These are phyloP conservation scores for Botia almorhae DNA, from an alignment of 2,797 vertebrate genomes.

Conservation along the genomic window DNA sequence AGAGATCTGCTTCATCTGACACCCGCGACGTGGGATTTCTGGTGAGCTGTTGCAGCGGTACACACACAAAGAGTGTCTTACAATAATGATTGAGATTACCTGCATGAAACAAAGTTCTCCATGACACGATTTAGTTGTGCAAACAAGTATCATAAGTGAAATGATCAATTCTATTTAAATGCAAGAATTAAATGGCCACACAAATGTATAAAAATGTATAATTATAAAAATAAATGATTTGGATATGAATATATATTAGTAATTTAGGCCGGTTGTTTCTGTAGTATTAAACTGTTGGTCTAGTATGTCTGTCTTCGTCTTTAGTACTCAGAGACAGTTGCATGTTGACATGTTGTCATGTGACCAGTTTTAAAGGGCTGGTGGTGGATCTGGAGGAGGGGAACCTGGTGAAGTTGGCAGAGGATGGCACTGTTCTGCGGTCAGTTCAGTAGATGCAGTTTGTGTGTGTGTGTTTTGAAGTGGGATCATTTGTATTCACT, in stretches of 20 bases:
- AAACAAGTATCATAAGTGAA: too few relatives aligned
- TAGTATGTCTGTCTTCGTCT: background rate
- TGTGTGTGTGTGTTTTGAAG: background rate
- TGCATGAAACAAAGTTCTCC: background rate
- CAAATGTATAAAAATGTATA: too few relatives aligned
- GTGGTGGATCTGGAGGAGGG: slow-evolving; percentile 94
- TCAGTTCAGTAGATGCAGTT: slow-evolving; percentile 64
- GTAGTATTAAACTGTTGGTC: background rate
- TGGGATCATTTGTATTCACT: background rate
- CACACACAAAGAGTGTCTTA: background rate
- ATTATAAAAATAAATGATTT: too few relatives aligned
- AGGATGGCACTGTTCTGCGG: slow-evolving; percentile 92
- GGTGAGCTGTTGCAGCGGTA: slow-evolving; percentile 77
- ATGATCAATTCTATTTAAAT: too few relatives aligned
- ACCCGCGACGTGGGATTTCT: slow-evolving; percentile 91
- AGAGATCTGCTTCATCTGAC: slow-evolving; percentile 86
- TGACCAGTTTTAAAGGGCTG: slow-evolving; percentile 89
- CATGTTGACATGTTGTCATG: slow-evolving; percentile 29
- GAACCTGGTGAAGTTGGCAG: slow-evolving; percentile 90
- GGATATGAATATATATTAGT: background rate
- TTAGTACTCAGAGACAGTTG: slow-evolving; percentile 7
- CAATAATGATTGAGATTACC: background rate
- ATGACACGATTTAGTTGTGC: background rate
- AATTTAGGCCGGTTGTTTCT: background rate
- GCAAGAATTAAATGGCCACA: too few relatives aligned